These are phyloP conservation scores for Catocala fraxini DNA, from an alignment of 2,888 invertebrate species.

Conservation along the genomic window DNA sequence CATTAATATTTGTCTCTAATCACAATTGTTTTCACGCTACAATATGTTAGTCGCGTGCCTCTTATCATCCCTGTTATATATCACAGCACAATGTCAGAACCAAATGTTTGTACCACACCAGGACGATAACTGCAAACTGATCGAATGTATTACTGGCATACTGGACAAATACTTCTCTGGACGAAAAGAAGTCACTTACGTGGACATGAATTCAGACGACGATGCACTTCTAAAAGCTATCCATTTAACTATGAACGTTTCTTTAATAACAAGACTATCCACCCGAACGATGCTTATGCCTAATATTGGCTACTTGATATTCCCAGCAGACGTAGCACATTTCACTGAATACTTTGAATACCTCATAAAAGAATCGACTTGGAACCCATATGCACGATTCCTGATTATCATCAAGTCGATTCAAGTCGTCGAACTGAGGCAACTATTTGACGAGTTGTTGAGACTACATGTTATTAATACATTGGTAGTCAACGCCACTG, in stretches of 20 bases:
- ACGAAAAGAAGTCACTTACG: slow-evolving; percentile 29
- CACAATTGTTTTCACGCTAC: neutral
- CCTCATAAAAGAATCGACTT: slow-evolving; percentile 50
- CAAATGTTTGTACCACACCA: neutral
- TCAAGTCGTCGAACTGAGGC: slow-evolving; percentile 27
- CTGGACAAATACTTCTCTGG: slow-evolving; percentile 41
- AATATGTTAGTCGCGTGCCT: slow-evolving; percentile 15
- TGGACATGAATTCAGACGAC: slow-evolving; percentile 29
- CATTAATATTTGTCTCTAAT: slow-evolving; percentile 1
- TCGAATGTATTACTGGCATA: slow-evolving; percentile 36
- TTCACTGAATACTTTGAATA: slow-evolving; percentile 45
- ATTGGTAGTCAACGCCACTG: slow-evolving; percentile 56
- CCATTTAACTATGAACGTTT: slow-evolving; percentile 22
- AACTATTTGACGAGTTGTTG: slow-evolving; percentile 61
- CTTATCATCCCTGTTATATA: neutral
- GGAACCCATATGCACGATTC: slow-evolving; percentile 62
- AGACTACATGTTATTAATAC: slow-evolving; percentile 54
- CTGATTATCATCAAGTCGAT: slow-evolving; percentile 55
- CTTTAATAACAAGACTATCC: slow-evolving; percentile 17
- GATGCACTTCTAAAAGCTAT: slow-evolving; percentile 36
- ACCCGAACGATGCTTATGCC: slow-evolving; percentile 5
- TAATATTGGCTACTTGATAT: slow-evolving; percentile 56
- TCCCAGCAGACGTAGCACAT: slow-evolving; percentile 29
- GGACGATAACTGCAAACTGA: neutral
- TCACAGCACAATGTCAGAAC: slow-evolving; percentile 6